Evolutionary conservation across 2,888 invertebrate species (phyloP).

Genomic region (Melikaiella ostensackeni): DNA sequence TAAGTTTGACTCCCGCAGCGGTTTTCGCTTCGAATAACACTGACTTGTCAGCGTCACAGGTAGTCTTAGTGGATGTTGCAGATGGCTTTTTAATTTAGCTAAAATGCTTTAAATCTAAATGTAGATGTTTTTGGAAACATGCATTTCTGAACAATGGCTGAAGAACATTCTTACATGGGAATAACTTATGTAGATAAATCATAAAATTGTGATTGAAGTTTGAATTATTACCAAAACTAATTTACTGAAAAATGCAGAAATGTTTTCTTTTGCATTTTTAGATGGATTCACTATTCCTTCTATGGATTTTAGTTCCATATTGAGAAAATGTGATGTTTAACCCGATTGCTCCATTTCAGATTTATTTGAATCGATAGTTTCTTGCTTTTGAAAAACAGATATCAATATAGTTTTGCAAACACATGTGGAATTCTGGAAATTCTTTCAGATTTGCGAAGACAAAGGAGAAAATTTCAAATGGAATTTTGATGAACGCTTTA

Average conservation of each 20-base stretch:
- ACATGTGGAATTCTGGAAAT: not conserved
- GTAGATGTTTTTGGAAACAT: not conserved
- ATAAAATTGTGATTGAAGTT: no score
- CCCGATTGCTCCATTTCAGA: no score
- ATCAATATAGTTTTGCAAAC: not conserved
- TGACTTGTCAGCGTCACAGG: not conserved
- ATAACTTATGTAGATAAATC: no score
- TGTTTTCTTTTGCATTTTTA: no score
- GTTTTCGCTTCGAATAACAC: not conserved
- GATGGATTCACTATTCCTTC: no score
- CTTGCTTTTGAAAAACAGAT: not conserved
- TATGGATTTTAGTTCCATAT: no score
- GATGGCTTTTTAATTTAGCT: constrained; percentile 60
- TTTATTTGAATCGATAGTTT: not conserved
- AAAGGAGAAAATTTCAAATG: not conserved
- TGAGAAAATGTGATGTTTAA: no score
- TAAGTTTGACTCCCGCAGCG: not conserved
- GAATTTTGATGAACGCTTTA: not conserved
- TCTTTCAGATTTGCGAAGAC: not conserved
- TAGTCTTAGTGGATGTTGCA: not conserved
- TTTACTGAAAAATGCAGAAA: no score
- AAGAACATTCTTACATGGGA: not conserved
- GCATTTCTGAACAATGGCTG: not conserved
- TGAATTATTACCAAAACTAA: no score
- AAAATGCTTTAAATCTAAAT: constrained; percentile 55